Evolutionary conservation across 2,888 invertebrate species (phyloP).

Genomic region (Chloroclystis v-ata): DNA sequence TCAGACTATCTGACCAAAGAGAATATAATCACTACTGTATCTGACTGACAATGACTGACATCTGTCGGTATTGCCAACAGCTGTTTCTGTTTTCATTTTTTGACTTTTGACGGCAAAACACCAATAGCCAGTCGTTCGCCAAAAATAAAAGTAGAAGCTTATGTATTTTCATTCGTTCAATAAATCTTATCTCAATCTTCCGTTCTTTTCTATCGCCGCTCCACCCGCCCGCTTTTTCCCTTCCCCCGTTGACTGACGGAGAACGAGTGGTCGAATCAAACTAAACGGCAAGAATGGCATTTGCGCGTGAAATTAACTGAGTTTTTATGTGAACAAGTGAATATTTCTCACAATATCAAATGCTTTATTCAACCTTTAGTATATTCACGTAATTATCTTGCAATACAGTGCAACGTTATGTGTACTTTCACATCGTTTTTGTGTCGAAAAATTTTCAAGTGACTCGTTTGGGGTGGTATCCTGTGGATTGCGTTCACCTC

Average conservation of each 20-base stretch:
- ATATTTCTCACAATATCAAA: slow-evolving; percentile 55
- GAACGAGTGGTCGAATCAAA: too few species aligned
- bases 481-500: slow-evolving; percentile 59
- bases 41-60: too few species aligned
- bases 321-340: slow-evolving; percentile 67
- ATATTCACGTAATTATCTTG: slow-evolving; percentile 41
- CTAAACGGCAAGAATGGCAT: slow-evolving; percentile 60
- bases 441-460: slow-evolving; percentile 55
- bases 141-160: too few species aligned
- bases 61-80: too few species aligned
- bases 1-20: too few species aligned
- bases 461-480: slow-evolving; percentile 64
- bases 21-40: too few species aligned
- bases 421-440: slow-evolving; percentile 51
- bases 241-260: slow-evolving; percentile 24
- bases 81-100: too few species aligned
- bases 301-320: slow-evolving; percentile 67
- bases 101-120: too few species aligned
- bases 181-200: background rate
- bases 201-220: background rate
- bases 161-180: too few species aligned
- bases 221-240: slow-evolving; percentile 35
- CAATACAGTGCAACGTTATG: slow-evolving; percentile 46
- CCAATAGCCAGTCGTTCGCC: too few species aligned
- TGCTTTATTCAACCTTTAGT: slow-evolving; percentile 44